phyloP scores from a whole-genome alignment of 2,888 invertebrate species.

The Theretra japonica region DNA sequence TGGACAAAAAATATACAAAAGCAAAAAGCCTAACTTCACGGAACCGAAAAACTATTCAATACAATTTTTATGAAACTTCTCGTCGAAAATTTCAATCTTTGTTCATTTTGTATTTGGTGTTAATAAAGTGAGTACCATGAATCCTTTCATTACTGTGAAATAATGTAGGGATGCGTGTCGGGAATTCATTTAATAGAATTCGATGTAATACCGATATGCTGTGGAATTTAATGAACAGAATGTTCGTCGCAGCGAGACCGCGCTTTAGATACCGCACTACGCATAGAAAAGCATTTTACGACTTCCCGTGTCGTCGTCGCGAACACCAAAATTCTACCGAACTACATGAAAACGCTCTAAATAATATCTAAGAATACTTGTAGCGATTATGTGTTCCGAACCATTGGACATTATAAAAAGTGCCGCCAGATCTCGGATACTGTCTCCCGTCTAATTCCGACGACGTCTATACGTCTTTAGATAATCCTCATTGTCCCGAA shows the following conservation, averaged over 20 bases:
- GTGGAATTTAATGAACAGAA: slow-evolving; percentile 51
- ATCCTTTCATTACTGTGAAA: slow-evolving; percentile 1
- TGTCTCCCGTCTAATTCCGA: slow-evolving; percentile 22
- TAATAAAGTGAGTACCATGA: background rate
- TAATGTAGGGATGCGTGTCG: slow-evolving; percentile 28
- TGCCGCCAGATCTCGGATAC: slow-evolving; percentile 11
- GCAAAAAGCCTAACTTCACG: background rate
- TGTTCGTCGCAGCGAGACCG: slow-evolving; percentile 48
- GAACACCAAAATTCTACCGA: slow-evolving; percentile 62
- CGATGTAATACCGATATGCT: slow-evolving; percentile 40
- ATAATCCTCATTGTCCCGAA: slow-evolving; percentile 27
- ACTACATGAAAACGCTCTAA: slow-evolving; percentile 68
- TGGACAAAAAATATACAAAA: background rate
- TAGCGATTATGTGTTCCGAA: slow-evolving; percentile 40
- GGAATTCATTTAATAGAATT: slow-evolving; percentile 42
- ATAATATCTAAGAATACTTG: slow-evolving; percentile 30
- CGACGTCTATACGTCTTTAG: slow-evolving; percentile 20
- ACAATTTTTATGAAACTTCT: background rate
- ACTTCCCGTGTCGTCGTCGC: slow-evolving; percentile 72
- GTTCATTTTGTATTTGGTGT: background rate
- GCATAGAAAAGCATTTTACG: slow-evolving; percentile 65
- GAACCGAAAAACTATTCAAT: background rate
- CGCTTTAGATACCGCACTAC: slow-evolving; percentile 45
- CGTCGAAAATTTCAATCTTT: background rate
- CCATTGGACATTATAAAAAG: slow-evolving; percentile 37